Conservation (phyloP, 2,113 vertebrate genomes). For the Chloropsis hardwickii region DNA sequence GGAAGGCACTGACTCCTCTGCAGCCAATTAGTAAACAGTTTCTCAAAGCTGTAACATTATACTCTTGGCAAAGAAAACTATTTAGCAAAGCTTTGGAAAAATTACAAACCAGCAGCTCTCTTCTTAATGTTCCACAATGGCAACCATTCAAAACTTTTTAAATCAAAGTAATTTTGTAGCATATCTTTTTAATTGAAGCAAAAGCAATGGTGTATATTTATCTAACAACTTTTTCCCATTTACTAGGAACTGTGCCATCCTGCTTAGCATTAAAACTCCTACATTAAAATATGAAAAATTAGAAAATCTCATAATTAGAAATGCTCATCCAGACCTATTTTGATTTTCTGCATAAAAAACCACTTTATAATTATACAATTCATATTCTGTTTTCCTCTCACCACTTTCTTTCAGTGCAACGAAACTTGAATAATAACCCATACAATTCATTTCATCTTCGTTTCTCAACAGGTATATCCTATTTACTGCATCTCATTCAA, state of each 20-base stretch:
- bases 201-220: neutral
- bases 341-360: neutral
- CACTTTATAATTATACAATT: neutral
- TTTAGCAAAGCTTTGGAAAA: slow-evolving; percentile 6
- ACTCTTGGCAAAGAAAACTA: slow-evolving; percentile 11
- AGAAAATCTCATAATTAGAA: neutral
- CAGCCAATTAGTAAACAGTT: slow-evolving; percentile 53
- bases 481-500: neutral
- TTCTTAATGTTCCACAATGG: neutral
- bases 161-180: neutral
- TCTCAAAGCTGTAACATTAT: neutral
- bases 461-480: neutral
- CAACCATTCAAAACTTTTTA: neutral
- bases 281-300: neutral
- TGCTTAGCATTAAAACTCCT: neutral
- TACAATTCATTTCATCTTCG: neutral
- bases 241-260: neutral
- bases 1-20: slow-evolving; percentile 32
- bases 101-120: slow-evolving; percentile 24
- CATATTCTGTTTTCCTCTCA: neutral
- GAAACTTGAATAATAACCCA: neutral
- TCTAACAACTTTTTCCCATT: neutral
- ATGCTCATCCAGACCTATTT: neutral
- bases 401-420: neutral
- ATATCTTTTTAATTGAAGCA: neutral